Conservation (phyloP, 2,888 invertebrate genomes). For the Geophilus truncorum region DNA sequence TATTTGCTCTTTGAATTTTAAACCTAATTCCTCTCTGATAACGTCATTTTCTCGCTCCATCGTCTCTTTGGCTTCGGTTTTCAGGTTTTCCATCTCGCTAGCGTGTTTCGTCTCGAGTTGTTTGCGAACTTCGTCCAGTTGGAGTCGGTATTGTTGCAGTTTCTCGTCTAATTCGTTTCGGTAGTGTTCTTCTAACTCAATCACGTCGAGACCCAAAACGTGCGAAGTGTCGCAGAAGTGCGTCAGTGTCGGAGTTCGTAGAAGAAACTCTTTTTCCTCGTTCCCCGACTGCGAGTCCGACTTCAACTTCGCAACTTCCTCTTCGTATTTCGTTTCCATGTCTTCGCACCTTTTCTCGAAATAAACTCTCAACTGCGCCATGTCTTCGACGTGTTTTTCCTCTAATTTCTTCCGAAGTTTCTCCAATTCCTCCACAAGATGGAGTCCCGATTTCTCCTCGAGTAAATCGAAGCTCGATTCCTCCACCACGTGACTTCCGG, state of each 20-base stretch:
- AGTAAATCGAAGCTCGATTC: not conserved
- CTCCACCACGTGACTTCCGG: not conserved
- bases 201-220: not conserved
- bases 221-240: slow-evolving; percentile 30
- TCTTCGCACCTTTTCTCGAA: slow-evolving; percentile 30
- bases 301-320: slow-evolving; percentile 17
- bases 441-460: not conserved
- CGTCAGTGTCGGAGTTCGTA: slow-evolving; percentile 19
- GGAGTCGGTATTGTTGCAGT: slow-evolving; percentile 29
- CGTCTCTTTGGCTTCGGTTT: not conserved
- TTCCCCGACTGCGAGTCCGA: not conserved
- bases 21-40: not conserved
- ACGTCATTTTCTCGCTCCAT: not conserved
- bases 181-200: slow-evolving; percentile 33
- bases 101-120: slow-evolving; percentile 25
- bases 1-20: slow-evolving; percentile 1
- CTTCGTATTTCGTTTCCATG: slow-evolving; percentile 29
- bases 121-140: slow-evolving; percentile 30
- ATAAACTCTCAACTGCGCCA: slow-evolving; percentile 29
- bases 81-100: not conserved
- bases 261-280: not conserved
- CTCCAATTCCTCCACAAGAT: not conserved
- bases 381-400: slow-evolving; percentile 27
- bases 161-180: slow-evolving; percentile 29
- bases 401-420: slow-evolving; percentile 27